phyloP scores from a whole-genome alignment of 2,113 vertebrate genomes.

The Telmatochromis sp. region DNA sequence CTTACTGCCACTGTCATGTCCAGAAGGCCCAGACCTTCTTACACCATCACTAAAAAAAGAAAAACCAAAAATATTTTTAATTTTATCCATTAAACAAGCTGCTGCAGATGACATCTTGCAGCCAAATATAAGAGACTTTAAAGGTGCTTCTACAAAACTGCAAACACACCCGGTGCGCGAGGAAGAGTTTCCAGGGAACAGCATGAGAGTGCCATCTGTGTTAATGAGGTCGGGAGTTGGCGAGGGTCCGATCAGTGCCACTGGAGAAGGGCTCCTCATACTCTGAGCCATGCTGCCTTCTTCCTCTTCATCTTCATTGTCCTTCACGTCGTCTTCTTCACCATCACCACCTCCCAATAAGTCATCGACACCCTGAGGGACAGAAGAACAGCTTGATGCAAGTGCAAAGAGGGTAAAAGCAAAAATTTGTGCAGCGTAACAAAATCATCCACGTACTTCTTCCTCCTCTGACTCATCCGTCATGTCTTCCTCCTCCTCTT shows the following conservation, averaged over 20 bases:
- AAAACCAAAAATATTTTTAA: not conserved
- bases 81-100: not conserved
- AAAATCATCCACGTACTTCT: conserved; percentile 46
- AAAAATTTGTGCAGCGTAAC: not conserved
- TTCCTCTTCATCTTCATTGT: conserved; percentile 35
- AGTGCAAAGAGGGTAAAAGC: not conserved
- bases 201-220: conserved; percentile 81
- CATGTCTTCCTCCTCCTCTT: conserved; percentile 87
- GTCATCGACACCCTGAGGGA: conserved; percentile 73
- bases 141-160: not conserved
- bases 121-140: not conserved
- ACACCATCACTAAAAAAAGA: conserved; percentile 54
- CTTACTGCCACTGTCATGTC: conserved; percentile 58
- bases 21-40: conserved; percentile 41
- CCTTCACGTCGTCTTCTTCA: conserved; percentile 41
- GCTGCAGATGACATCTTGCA: not conserved
- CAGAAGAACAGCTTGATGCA: not conserved
- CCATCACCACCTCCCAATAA: conserved; percentile 71
- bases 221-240: conserved; percentile 64
- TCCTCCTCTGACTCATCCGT: conserved; percentile 83
- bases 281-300: conserved; percentile 62
- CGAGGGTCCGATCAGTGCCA: conserved; percentile 39
- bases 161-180: conserved; percentile 79
- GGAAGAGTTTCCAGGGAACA: conserved; percentile 85
- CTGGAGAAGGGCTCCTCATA: conserved; percentile 61